phyloP scores from a whole-genome alignment of 2,113 vertebrate genomes.

The Mobula birostris region DNA sequence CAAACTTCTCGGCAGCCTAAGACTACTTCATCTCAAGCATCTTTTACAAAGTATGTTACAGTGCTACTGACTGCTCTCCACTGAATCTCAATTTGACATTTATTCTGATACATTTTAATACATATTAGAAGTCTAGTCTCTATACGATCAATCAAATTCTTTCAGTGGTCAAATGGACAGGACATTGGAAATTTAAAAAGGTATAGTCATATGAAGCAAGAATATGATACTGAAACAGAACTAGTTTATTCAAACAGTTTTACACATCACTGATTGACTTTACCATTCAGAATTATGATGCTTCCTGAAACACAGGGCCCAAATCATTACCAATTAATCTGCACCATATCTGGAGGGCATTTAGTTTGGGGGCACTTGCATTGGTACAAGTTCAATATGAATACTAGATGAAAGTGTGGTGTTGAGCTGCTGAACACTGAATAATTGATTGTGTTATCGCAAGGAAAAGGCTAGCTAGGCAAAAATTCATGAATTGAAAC shows the following conservation, averaged over 20 bases:
- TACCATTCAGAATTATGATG: not conserved
- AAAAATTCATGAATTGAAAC: too few species aligned
- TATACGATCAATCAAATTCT: not conserved
- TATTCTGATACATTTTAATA: not conserved
- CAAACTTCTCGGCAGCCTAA: not conserved
- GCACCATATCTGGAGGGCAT: too few species aligned
- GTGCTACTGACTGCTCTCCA: not conserved
- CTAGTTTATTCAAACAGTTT: not conserved
- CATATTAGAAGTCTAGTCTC: not conserved
- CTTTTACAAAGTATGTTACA: not conserved
- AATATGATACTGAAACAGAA: not conserved
- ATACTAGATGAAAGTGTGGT: not conserved
- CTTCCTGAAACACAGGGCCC: not conserved
- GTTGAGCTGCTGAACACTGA: not conserved
- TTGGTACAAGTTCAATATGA: not conserved
- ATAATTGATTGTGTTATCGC: too few species aligned
- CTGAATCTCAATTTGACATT: not conserved
- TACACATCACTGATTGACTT: too few species aligned
- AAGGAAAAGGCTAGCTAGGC: too few species aligned
- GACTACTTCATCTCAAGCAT: not conserved
- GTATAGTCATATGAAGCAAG: not conserved
- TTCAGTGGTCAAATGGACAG: not conserved
- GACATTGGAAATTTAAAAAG: not conserved
- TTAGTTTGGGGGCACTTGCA: too few species aligned
- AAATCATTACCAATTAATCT: not conserved